Evolutionary conservation across 2,113 vertebrate species (phyloP).

Genomic region (Sinocyclocheilus grahami): DNA sequence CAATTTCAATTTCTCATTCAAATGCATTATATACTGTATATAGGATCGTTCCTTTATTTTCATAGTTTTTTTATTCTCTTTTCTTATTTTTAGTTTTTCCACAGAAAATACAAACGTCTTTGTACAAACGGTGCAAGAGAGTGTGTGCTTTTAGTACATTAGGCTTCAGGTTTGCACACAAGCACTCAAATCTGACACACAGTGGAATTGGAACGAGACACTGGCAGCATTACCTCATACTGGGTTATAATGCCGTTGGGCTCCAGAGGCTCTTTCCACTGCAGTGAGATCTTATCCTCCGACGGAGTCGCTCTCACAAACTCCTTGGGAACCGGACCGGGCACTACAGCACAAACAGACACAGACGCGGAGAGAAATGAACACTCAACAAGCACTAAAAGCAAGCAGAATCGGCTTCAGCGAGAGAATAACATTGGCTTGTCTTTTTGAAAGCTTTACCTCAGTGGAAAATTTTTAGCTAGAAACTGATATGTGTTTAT

Average conservation of each 20-base stretch:
- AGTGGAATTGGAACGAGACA: background rate
- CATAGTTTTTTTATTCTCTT: too few relatives aligned
- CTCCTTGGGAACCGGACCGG: conserved; percentile 88
- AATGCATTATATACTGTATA: too few relatives aligned
- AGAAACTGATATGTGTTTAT: background rate
- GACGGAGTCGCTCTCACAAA: conserved; percentile 93
- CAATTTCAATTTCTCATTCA: too few relatives aligned
- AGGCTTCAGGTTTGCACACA: background rate
- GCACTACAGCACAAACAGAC: conserved; percentile 78
- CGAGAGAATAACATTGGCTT: background rate
- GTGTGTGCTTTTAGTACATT: background rate
- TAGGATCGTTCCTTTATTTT: too few relatives aligned
- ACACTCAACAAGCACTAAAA: conserved; percentile 7
- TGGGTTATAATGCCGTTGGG: conserved; percentile 97
- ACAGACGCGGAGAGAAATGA: background rate
- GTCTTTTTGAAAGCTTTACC: background rate
- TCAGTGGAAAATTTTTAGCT: background rate
- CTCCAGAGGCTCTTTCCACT: conserved; percentile 96
- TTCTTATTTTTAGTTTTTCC: too few relatives aligned
- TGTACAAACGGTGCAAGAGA: background rate
- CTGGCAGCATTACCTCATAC: conserved; percentile 85
- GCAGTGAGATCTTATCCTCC: conserved; percentile 94
- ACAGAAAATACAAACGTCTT: too few relatives aligned
- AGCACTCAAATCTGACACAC: conserved; percentile 13
- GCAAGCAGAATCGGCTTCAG: background rate